Evolutionary conservation across 2,888 invertebrate genomes (phyloP), one percentile per base, ranked within the genome.

Genomic region (Gasteruption jaculator): DNA sequence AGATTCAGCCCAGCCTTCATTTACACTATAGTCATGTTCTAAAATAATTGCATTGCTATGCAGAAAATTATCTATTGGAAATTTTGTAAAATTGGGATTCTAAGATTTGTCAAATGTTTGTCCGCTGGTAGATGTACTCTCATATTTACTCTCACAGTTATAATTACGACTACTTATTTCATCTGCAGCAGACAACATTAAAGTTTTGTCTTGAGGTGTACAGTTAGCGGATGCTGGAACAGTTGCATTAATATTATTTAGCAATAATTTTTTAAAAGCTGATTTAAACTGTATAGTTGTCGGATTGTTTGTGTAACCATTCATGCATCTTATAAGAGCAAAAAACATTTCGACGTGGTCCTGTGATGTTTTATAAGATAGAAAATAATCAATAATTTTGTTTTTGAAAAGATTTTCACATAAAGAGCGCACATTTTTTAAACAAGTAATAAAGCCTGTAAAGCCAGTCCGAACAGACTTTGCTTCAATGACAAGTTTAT

Each of bases 301-400:
- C n/a, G 48, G 43, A 38, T 48, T 50, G 35, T 45, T 49, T 14
- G 35, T 36, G 32, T 32, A 45, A 11, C 49, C 49, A 22, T 43
- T 41, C 18, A 41, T 36, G 10, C 35, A 21, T 27, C 49, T 25
- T 16, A 47, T 42, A 14, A 38, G 32, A 19, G 39, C 38, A 22
- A 47, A 49, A 38, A 49, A 42, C 22, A 40, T 30, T 35, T 47
- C 43, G 12, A 49, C 24, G 29, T 47, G 39, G 38, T 49, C 47
- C 27, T 49, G 41, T 11, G 39, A 39, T 3, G 45, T 22, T 32
- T 48, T 49, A 32, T 48, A 49, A 12, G 36, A 26, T 8, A 46
- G 36, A 15, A 43, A 22, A 30, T 35, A 46, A 7, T 43, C 12
- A 19, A 41, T 21, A 21, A 32, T 30, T 22, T 32, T 26, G 2